These are phyloP conservation scores for Porites divaricata DNA, from an alignment of 92 coral and sea anemone genomes.

Conservation along the genomic window DNA sequence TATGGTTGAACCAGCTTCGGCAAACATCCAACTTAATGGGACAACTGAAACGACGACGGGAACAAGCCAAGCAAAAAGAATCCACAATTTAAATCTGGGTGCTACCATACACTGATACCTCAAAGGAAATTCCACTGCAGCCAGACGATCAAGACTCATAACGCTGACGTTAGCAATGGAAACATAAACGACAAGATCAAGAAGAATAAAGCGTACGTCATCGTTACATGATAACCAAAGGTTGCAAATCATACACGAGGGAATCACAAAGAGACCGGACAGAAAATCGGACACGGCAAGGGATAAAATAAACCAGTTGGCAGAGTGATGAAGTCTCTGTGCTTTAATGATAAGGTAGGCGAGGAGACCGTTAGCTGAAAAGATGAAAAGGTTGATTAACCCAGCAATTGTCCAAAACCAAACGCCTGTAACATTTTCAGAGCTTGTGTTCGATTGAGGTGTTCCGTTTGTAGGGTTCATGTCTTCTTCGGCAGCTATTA, in stretches of 20 bases:
- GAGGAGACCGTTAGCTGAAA: constrained; percentile 29
- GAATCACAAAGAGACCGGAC: constrained; percentile 27
- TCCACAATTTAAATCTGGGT: constrained; percentile 6
- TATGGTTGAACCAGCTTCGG: constrained; percentile 3
- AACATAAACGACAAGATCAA: constrained; percentile 45
- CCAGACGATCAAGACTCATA: constrained; percentile 48
- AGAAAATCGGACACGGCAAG: constrained; percentile 37
- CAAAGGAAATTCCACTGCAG: constrained; percentile 38
- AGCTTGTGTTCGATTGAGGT: background rate
- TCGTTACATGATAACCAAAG: constrained; percentile 21
- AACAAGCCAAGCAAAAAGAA: constrained; percentile 32
- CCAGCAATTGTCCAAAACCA: constrained; percentile 24
- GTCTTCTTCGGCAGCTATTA: no score
- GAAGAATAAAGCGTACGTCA: constrained; percentile 10
- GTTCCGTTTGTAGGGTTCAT: background rate
- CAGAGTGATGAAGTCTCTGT: constrained; percentile 16
- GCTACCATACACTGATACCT: constrained; percentile 31
- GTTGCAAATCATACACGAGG: constrained; percentile 36
- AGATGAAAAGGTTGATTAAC: constrained; percentile 18
- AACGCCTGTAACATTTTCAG: background rate
- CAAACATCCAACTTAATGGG: constrained; percentile 19
- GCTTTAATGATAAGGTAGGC: constrained; percentile 11
- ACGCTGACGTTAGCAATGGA: constrained; percentile 34
- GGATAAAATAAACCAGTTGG: constrained; percentile 43
- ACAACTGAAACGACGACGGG: constrained; percentile 20